These are phyloP conservation scores for Dendrocopos noguchii DNA, from an alignment of 2,113 vertebrate species.

Conservation along the genomic window DNA sequence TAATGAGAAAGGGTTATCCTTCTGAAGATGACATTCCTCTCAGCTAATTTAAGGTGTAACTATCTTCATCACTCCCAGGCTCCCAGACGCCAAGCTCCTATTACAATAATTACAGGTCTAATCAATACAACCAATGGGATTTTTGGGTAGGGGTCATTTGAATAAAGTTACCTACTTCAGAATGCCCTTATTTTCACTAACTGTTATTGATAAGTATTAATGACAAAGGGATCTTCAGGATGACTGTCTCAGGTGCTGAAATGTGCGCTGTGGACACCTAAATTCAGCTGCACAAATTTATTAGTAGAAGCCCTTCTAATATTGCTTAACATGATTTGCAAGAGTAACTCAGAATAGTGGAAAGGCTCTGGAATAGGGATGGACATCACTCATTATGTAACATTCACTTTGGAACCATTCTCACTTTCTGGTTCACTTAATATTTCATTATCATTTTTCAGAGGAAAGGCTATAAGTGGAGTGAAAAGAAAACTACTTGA, in stretches of 20 bases:
- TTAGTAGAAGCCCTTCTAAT: background rate
- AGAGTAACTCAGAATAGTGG: background rate
- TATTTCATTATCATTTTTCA: background rate
- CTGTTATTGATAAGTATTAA: background rate
- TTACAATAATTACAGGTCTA: slow-evolving; percentile 1
- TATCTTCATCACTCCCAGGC: background rate
- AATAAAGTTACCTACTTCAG: background rate
- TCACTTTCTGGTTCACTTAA: background rate
- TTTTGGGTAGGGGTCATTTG: background rate
- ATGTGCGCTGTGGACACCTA: background rate
- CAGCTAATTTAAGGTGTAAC: background rate
- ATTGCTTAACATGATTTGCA: background rate
- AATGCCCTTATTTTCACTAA: background rate
- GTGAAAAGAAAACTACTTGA: background rate
- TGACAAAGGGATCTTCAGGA: background rate
- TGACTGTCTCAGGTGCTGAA: background rate
- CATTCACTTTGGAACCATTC: background rate
- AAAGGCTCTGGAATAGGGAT: background rate
- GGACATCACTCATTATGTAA: background rate
- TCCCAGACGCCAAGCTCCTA: background rate
- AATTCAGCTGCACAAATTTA: background rate
- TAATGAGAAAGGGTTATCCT: background rate
- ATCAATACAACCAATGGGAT: background rate
- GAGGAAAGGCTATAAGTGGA: background rate
- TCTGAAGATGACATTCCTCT: slow-evolving; percentile 3